phyloP scores from a whole-genome alignment of 2,888 invertebrate species.

The Noctua janthina region DNA sequence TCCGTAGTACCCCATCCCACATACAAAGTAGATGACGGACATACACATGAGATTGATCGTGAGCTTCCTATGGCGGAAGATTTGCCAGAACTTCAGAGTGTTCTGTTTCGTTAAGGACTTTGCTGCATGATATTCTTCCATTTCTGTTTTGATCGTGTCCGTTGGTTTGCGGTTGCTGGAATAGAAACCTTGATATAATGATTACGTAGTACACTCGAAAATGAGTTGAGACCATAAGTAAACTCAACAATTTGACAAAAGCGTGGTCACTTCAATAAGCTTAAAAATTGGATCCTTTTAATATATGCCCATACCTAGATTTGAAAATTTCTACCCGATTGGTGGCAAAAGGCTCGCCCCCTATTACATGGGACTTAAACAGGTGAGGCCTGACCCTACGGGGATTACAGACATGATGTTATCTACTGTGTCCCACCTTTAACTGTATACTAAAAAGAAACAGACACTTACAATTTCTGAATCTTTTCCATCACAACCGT shows the following conservation, averaged over 20 bases:
- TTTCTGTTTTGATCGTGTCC: slow-evolving; percentile 74
- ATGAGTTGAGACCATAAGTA: neutral
- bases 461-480: slow-evolving; percentile 77
- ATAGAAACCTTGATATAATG: slow-evolving; percentile 41
- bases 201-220: neutral
- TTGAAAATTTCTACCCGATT: neutral
- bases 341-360: neutral
- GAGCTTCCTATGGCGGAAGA: slow-evolving; percentile 87
- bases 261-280: neutral
- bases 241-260: neutral
- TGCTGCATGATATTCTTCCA: slow-evolving; percentile 71
- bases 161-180: slow-evolving; percentile 74
- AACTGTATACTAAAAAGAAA: neutral
- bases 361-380: neutral
- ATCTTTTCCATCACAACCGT: slow-evolving; percentile 77
- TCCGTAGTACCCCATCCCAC: slow-evolving; percentile 96
- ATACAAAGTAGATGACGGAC: slow-evolving; percentile 93
- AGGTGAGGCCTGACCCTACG: neutral
- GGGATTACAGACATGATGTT: neutral
- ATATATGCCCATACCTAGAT: neutral
- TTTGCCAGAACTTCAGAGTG: slow-evolving; percentile 78
- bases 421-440: neutral
- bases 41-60: slow-evolving; percentile 92
- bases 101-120: slow-evolving; percentile 47
- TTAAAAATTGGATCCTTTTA: neutral